Evolutionary conservation across 2,888 invertebrate species (phyloP).

Genomic region (Hofmannophila pseudospretella): DNA sequence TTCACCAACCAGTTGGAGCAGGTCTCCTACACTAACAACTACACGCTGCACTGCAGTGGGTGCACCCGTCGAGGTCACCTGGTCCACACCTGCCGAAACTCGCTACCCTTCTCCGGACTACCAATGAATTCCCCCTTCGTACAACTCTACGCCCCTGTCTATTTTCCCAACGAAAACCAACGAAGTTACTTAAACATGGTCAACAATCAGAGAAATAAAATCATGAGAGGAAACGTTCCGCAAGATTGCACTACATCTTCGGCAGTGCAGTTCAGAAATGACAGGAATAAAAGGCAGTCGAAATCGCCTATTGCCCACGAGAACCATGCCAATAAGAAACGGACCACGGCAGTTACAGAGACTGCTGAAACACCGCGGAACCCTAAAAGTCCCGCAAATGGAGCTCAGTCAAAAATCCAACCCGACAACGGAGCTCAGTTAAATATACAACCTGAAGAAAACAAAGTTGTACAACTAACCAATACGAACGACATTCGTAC

Average conservation of each 20-base stretch:
- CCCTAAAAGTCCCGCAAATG: slow-evolving; percentile 24
- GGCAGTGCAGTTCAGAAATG: slow-evolving; percentile 10
- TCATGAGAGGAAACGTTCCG: slow-evolving; percentile 11
- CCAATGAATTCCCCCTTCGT: slow-evolving; percentile 62
- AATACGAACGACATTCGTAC: too few species aligned
- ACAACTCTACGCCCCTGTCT: slow-evolving; percentile 44
- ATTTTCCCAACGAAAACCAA: too few species aligned
- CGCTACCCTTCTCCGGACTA: slow-evolving; percentile 57
- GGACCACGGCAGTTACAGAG: slow-evolving; percentile 33
- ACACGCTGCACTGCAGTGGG: slow-evolving; percentile 70
- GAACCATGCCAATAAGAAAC: slow-evolving; percentile 47
- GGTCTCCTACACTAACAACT: slow-evolving; percentile 43
- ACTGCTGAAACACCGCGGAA: slow-evolving; percentile 23
- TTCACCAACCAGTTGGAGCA: slow-evolving; percentile 50
- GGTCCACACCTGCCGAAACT: slow-evolving; percentile 52
- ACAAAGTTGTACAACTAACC: too few species aligned
- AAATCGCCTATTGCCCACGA: slow-evolving; percentile 56
- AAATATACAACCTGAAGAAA: too few species aligned
- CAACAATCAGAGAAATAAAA: neutral
- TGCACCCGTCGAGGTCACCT: slow-evolving; percentile 77
- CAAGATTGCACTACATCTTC: slow-evolving; percentile 23
- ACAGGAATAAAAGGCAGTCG: slow-evolving; percentile 49
- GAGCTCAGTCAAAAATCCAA: slow-evolving; percentile 10
- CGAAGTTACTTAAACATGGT: neutral
- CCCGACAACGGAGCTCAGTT: slow-evolving; percentile 13